Conservation (phyloP, 2,888 invertebrate species). For the Xestia sexstrigata region DNA sequence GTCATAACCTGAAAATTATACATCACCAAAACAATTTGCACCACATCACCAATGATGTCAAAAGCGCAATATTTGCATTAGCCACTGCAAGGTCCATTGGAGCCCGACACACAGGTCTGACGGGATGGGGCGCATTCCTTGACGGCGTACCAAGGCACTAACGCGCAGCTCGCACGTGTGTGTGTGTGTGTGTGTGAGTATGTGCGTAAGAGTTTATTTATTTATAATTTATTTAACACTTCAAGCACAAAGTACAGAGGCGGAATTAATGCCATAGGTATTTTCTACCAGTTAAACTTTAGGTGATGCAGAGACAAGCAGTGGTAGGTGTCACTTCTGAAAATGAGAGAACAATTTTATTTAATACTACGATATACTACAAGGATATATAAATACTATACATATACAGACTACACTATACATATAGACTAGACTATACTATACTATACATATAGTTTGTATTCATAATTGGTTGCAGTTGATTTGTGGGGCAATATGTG, state of each 20-base stretch:
- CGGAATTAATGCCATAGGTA: no score
- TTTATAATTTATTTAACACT: no score
- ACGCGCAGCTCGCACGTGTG: conserved; percentile 23
- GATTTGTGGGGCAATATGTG: conserved; percentile 31
- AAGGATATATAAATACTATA: no score
- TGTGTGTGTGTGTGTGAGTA: not conserved
- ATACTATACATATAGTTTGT: no score
- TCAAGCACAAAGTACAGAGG: no score
- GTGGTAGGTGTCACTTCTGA: no score
- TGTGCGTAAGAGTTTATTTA: conserved; percentile 32
- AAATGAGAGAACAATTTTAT: no score
- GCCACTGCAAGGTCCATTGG: conserved; percentile 38
- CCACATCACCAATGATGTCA: conserved; percentile 43
- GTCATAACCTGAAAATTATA: not conserved
- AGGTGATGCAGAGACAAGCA: no score
- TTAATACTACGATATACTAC: no score
- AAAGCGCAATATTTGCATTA: conserved; percentile 56
- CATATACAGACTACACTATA: no score
- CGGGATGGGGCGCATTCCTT: conserved; percentile 66
- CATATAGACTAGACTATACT: no score
- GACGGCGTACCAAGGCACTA: conserved; percentile 56
- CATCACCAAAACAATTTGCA: not conserved
- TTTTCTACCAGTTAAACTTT: no score
- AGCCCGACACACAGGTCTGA: conserved; percentile 61
- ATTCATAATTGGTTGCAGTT: conserved; percentile 33